Base-by-base conservation (phyloP, 30 jellyfish, hydroid and myxozoan species). In the Aurelia aurita region DNA sequence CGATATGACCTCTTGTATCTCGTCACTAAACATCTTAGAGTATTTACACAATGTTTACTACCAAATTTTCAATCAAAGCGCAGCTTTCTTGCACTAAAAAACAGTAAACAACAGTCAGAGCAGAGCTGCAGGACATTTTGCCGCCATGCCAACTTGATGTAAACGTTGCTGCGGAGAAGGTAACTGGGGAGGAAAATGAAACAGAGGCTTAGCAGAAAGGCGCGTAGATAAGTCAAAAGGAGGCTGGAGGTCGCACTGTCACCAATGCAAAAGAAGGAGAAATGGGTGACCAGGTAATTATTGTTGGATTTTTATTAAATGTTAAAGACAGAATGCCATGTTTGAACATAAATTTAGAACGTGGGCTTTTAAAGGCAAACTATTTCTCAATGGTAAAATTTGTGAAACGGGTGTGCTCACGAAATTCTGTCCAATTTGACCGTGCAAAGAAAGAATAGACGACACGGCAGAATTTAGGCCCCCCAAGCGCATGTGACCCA, bases 251-350 rank as follows among this genome's bases (percentile, higher is more conserved):
- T 44, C 23, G 20, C 1, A 2, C 62, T 12, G 32, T 12, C 72
- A 21, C 85, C n/a, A 26, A 58, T 44, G 51, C 51, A 15, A 39
- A 39, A 39, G 51, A 15, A 12, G 44, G 34, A 51, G 45, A 77
- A 22, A 82, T 83, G 93, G 93, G 70, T 59, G 93, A 83, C 65
- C 93, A 83, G 87, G 93, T 82, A 53, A 49, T 39, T 26, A n/a
- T 35, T 12, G 44, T 44, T 51, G 4, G 3, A 18, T 71, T 45
- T 31, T 32, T 32, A 39, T 39, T 39, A 4, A 15, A 39, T 1
- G 9, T 39, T 39, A 39, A 8, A 9, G 15, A 3, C 51, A 6
- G 51, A 39, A 39, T 39, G 0, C 51, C 51, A 6, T 5, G 1
- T 6, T 39, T 7, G 51, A 39, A 6, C 13, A 15, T 8, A 39